Percentiles rank a stretch among this genome's conserved stretches.
phyloP scores from a whole-genome alignment of 2,797 vertebrate species.

The Momotus momota region DNA sequence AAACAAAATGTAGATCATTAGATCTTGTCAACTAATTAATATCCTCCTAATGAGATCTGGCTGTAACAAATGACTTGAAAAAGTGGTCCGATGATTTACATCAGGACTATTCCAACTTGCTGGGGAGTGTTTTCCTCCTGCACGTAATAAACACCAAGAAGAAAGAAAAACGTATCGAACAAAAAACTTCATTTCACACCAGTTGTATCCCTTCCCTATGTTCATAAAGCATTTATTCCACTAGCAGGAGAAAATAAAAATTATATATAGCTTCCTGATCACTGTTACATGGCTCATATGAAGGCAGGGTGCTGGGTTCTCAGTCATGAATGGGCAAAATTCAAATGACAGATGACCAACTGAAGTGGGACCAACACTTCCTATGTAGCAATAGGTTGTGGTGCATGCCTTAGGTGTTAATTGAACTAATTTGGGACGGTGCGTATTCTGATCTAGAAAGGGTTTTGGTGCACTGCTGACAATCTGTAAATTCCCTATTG shows the following conservation, averaged over 20 bases:
- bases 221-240: not conserved
- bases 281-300: not conserved
- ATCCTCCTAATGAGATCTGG: not conserved
- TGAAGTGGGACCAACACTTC: not conserved
- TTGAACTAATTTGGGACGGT: not conserved
- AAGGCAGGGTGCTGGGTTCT: not conserved
- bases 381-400: not conserved
- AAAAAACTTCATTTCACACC: not conserved
- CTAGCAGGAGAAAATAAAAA: not conserved
- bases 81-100: not conserved
- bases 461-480: not conserved
- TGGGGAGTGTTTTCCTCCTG: not conserved
- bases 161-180: not conserved
- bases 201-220: not conserved
- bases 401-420: not conserved
- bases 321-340: not conserved
- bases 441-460: not conserved
- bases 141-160: not conserved
- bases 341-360: not conserved
- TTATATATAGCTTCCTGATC: not conserved
- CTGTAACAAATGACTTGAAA: not conserved
- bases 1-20: not conserved
- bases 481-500: not conserved
- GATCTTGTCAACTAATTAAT: not conserved
- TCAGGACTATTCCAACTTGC: not conserved